Base-by-base conservation (phyloP, 2,113 vertebrate genomes). In the Plecotus auritus region DNA sequence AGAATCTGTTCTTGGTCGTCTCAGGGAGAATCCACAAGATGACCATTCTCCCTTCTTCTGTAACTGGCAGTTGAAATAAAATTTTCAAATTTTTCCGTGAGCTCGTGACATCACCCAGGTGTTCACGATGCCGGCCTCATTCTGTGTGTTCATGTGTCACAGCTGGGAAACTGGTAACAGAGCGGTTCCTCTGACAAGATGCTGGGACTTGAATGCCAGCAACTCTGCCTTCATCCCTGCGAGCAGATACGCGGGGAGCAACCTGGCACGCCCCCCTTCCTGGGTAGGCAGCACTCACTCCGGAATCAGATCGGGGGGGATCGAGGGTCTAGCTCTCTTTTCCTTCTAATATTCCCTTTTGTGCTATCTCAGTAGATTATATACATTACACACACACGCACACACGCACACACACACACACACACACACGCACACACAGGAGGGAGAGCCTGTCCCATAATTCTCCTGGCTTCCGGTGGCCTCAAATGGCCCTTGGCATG, bases 381-480 rank as follows among this genome's bases (percentile, higher is more conserved):
- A 64, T 64, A 64, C 11, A 14, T 64, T 14, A 61, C 56, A 59
- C 23, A 56, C 23, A 59, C 23, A 61, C 59, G 28, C 59, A 61
- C 59, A 28, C 56, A 61, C 59, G 28, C 59, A 61, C 59, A 61
- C 59, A 59, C 56, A 59, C 56, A 59, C 56, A 59, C 56, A 59
- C 56, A 26, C 49, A 49, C 47, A 23, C 3, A 7, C 20, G 22
- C 13, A 1, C 5, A 7, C 22, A 54, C 13, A 1, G 4, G 5
- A 18, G 16, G 30, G 20, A 5, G 10, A 67, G 12, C 10, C 9
- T 8, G 4, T 51, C 8, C 30, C 7, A 12, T 12, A 30, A 13
- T 37, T 18, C 4, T 70, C 17, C 45, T 5, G 7, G 56, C 35
- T 80, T 42, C 61, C 0, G 7, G n/a, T 13, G 20, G 5, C 42